Conservation (phyloP, 2,797 vertebrate species). For the Artibeus lituratus region DNA sequence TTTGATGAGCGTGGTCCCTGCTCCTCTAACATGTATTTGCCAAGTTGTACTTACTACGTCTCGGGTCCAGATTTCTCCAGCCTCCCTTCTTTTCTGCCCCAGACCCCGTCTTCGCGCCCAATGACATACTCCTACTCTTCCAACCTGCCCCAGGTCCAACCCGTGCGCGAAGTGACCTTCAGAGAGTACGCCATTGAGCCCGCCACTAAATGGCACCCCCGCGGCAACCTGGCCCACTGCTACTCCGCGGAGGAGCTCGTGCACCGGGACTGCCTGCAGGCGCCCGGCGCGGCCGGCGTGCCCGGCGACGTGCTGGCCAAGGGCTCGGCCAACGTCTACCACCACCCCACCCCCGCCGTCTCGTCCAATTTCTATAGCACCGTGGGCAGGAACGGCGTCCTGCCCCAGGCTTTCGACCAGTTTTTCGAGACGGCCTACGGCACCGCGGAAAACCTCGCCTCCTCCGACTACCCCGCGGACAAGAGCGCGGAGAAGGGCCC, state of each 20-base stretch:
- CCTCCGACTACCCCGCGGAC: constrained; percentile 87
- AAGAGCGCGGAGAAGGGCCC: constrained; percentile 87
- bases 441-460: constrained; percentile 85
- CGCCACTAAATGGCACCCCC: constrained; percentile 97
- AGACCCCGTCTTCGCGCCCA: constrained; percentile 97
- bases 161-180: constrained; percentile 98
- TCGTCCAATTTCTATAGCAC: constrained; percentile 92
- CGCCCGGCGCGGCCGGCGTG: constrained; percentile 87
- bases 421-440: constrained; percentile 98
- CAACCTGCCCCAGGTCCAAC: constrained; percentile 97
- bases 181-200: constrained; percentile 98
- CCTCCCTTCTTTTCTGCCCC: constrained; percentile 98
- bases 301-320: constrained; percentile 93
- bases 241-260: constrained; percentile 94
- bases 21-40: constrained; percentile 99
- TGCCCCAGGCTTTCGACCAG: constrained; percentile 98
- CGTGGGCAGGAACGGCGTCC: constrained; percentile 95
- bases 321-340: constrained; percentile 88
- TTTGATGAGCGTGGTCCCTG: constrained; percentile 99
- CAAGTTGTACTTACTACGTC: constrained; percentile 99
- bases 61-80: constrained; percentile 97
- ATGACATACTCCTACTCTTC: constrained; percentile 97
- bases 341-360: constrained; percentile 87
- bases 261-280: constrained; percentile 96
- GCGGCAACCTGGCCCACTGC: constrained; percentile 94